Percentiles rank a stretch among this genome's conserved stretches.
Evolutionary conservation across 2,888 invertebrate genomes (phyloP).

Genomic region (Eulithis prunata): DNA sequence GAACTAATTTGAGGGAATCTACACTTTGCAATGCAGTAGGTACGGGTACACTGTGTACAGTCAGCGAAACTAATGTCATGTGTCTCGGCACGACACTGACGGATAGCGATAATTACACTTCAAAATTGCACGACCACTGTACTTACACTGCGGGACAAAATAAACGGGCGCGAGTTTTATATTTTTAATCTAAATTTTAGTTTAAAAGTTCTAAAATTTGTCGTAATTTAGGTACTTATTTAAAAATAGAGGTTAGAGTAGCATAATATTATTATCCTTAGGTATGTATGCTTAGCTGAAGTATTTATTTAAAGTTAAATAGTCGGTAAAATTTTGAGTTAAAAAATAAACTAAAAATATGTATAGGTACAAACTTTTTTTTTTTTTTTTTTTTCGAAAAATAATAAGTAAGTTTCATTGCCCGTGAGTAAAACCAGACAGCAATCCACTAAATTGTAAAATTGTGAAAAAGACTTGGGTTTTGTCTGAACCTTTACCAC

Average conservation of each 20-base stretch:
- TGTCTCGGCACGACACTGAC: slow-evolving; percentile 65
- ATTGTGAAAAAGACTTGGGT: slow-evolving; percentile 32
- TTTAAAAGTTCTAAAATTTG: too few species aligned
- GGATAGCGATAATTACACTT: slow-evolving; percentile 72
- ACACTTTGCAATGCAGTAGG: not conserved
- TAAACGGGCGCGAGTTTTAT: not conserved
- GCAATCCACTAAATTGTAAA: slow-evolving; percentile 44
- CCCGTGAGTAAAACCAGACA: slow-evolving; percentile 42
- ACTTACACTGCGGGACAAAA: slow-evolving; percentile 51
- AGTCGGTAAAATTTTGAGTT: too few species aligned
- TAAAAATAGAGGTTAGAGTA: too few species aligned
- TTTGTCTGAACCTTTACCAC: slow-evolving; percentile 38
- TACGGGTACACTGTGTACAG: slow-evolving; percentile 28
- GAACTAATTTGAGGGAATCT: slow-evolving; percentile 3
- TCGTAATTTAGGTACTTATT: too few species aligned
- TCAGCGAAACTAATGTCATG: slow-evolving; percentile 57
- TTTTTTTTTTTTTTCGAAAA: too few species aligned
- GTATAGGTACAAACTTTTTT: too few species aligned
- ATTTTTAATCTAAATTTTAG: too few species aligned
- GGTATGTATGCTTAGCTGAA: too few species aligned
- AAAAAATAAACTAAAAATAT: too few species aligned
- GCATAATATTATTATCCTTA: too few species aligned
- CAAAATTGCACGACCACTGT: slow-evolving; percentile 69
- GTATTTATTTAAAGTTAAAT: too few species aligned
- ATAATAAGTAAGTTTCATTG: too few species aligned